Percentiles rank a stretch among this genome's conserved stretches.
Evolutionary conservation across 2,888 invertebrate genomes (phyloP).

Genomic region (Oscheius sp.): DNA sequence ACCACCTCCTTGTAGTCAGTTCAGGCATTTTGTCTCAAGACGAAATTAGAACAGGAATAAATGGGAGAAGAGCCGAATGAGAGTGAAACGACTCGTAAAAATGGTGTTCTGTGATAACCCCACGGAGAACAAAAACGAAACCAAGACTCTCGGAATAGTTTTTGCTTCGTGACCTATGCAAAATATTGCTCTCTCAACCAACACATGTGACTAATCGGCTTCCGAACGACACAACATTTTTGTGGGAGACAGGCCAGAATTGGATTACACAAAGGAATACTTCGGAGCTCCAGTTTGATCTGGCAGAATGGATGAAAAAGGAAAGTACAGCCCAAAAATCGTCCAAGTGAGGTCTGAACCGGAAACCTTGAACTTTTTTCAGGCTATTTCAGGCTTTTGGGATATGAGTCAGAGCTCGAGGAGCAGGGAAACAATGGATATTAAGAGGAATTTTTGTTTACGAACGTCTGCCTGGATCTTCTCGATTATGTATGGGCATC

Average conservation of each 20-base stretch:
- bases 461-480: too few species aligned
- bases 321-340: not conserved
- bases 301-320: not conserved
- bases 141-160: conserved; percentile 2
- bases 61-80: not conserved
- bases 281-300: not conserved
- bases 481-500: too few species aligned
- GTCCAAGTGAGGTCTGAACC: not conserved
- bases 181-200: conserved; percentile 20
- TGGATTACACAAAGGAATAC: not conserved
- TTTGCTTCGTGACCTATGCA: conserved; percentile 31
- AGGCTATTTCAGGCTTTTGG: too few species aligned
- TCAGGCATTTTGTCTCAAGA: not conserved
- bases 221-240: not conserved
- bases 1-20: conserved; percentile 23
- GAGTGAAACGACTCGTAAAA: not conserved
- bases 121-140: conserved; percentile 21
- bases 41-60: not conserved
- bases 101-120: conserved; percentile 24
- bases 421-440: too few species aligned
- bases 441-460: too few species aligned
- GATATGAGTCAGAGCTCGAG: too few species aligned
- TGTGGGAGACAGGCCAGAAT: not conserved
- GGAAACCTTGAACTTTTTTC: not conserved
- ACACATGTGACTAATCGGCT: conserved; percentile 22